A percentile compares a stretch with the other conserved stretches of the same genome.
Conservation (phyloP, 2,797 vertebrate species). For the Lagocephalus sceleratus region DNA sequence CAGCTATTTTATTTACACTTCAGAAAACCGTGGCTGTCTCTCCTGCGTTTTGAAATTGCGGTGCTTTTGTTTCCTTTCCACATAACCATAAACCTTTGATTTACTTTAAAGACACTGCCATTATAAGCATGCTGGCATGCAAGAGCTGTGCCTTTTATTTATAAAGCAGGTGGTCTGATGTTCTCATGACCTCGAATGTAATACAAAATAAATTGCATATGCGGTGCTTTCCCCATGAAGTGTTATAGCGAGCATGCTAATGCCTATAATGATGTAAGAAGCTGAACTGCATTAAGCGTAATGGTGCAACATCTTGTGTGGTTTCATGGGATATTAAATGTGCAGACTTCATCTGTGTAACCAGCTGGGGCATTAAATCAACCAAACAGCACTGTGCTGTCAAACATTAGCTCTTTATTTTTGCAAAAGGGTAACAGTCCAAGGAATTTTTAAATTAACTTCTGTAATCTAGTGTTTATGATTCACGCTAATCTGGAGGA, state of each 20-base stretch:
- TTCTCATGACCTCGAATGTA: conserved; percentile 8
- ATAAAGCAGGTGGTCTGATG: neutral
- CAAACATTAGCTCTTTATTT: no score
- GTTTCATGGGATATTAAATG: neutral
- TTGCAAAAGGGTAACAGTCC: no score
- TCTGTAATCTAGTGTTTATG: neutral
- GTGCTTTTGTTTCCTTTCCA: conserved; percentile 1
- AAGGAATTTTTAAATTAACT: neutral
- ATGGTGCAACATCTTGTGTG: neutral
- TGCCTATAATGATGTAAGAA: conserved; percentile 1
- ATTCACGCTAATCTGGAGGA: conserved; percentile 35
- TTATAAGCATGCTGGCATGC: conserved; percentile 10
- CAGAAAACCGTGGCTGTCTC: neutral
- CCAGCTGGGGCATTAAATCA: neutral
- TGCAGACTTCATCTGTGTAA: neutral
- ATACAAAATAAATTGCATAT: conserved; percentile 2
- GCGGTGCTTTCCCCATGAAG: conserved; percentile 2
- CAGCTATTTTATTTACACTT: conserved; percentile 16
- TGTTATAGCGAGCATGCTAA: neutral
- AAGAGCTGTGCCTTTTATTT: neutral
- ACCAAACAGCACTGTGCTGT: neutral
- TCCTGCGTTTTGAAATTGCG: neutral
- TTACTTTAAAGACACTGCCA: conserved; percentile 3
- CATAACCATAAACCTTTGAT: conserved; percentile 10
- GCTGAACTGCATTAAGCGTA: neutral